phyloP scores from a whole-genome alignment of 1,140 invertebrate genomes.

The Saccostrea glomerata region DNA sequence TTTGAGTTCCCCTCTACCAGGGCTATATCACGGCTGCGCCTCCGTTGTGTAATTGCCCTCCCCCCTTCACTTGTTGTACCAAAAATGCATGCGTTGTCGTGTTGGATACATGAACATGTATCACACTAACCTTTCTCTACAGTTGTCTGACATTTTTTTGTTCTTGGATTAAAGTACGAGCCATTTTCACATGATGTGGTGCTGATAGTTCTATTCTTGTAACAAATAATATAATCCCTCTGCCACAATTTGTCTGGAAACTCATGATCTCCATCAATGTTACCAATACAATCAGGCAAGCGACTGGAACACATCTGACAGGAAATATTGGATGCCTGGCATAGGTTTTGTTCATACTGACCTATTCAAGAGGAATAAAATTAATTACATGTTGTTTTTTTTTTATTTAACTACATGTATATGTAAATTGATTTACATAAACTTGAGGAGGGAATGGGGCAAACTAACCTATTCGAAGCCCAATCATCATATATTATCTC shows the following conservation, averaged over 20 bases:
- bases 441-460: too few relatives aligned
- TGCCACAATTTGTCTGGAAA: conserved; percentile 64
- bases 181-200: conserved; percentile 63
- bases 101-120: background rate
- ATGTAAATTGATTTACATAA: background rate
- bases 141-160: conserved; percentile 58
- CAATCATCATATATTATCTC: too few relatives aligned
- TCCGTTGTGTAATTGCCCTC: too few relatives aligned
- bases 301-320: conserved; percentile 58
- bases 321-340: conserved; percentile 55
- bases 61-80: too few relatives aligned
- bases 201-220: conserved; percentile 61
- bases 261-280: conserved; percentile 65
- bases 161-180: conserved; percentile 65
- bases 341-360: conserved; percentile 68
- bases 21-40: too few relatives aligned
- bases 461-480: too few relatives aligned
- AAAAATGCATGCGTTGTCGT: too few relatives aligned
- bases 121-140: conserved; percentile 60
- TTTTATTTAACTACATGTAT: background rate
- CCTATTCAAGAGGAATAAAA: conserved; percentile 14
- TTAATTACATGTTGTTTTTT: background rate
- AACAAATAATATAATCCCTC: conserved; percentile 64
- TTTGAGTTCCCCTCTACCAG: too few relatives aligned
- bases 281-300: conserved; percentile 64